phyloP scores from a whole-genome alignment of 2,113 vertebrate species.

The Bufo bufo region DNA sequence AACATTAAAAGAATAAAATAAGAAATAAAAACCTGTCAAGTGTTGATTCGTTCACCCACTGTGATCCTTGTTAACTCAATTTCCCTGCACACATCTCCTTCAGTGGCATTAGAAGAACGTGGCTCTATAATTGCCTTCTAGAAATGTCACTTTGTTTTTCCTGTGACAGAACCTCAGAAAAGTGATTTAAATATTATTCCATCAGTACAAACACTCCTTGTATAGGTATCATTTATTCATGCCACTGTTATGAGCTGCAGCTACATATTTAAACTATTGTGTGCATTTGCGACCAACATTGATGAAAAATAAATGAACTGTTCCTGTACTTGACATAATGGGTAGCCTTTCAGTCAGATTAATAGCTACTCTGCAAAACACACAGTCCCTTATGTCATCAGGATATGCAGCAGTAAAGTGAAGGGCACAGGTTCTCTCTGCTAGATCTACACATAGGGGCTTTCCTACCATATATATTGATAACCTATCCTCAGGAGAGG shows the following conservation, averaged over 20 bases:
- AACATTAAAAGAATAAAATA: neutral
- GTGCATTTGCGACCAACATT: neutral
- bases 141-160: constrained; percentile 40
- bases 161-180: constrained; percentile 7
- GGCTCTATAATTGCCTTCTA: constrained; percentile 12
- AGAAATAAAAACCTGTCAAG: neutral
- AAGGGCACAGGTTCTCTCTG: neutral
- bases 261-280: constrained; percentile 26
- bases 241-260: neutral
- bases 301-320: constrained; percentile 34
- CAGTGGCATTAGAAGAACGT: neutral
- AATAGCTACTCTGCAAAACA: neutral
- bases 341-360: neutral
- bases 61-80: constrained; percentile 9
- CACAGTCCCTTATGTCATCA: neutral
- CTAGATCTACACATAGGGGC: neutral
- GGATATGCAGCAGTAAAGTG: neutral
- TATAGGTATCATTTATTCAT: constrained; percentile 35
- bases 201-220: neutral
- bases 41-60: neutral
- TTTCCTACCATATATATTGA: too few relatives aligned
- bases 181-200: neutral
- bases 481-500: too few relatives aligned
- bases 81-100: neutral
- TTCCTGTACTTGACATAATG: neutral